Evolutionary conservation across 2,797 vertebrate species (phyloP).

Genomic region (Notolabrus celidotus): DNA sequence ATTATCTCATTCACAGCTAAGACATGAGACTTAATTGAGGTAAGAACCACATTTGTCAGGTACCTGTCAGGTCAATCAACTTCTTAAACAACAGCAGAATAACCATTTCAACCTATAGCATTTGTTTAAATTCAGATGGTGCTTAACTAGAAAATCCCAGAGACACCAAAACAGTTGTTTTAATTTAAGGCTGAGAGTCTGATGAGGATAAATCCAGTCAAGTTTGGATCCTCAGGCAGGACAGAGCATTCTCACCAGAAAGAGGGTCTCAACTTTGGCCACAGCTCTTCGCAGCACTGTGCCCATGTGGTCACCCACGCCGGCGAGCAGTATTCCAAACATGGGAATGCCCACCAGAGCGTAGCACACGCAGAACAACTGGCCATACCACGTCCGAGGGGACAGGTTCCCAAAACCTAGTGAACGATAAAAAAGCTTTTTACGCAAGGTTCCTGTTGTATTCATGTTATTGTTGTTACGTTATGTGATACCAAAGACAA

Average conservation of each 20-base stretch:
- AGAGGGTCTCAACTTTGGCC: constrained; percentile 91
- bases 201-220: constrained; percentile 13
- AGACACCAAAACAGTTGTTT: no score
- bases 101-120: no score
- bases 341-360: constrained; percentile 94
- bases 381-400: constrained; percentile 87
- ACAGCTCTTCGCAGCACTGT: constrained; percentile 89
- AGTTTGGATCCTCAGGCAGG: constrained; percentile 38
- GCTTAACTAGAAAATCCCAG: no score
- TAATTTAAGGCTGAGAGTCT: constrained; percentile 10
- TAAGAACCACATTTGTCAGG: no score
- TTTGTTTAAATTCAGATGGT: no score
- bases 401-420: constrained; percentile 93
- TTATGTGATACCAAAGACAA: no score
- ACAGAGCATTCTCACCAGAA: constrained; percentile 87
- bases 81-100: no score
- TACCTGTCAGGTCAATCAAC: no score
- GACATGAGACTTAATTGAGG: neutral
- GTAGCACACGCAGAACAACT: constrained; percentile 93
- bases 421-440: neutral
- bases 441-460: no score
- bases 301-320: constrained; percentile 93
- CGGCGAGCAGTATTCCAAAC: constrained; percentile 93
- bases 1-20: constrained; percentile 2
- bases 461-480: no score